phyloP scores from a whole-genome alignment of 2,113 vertebrate genomes.

The Lepus americanus region DNA sequence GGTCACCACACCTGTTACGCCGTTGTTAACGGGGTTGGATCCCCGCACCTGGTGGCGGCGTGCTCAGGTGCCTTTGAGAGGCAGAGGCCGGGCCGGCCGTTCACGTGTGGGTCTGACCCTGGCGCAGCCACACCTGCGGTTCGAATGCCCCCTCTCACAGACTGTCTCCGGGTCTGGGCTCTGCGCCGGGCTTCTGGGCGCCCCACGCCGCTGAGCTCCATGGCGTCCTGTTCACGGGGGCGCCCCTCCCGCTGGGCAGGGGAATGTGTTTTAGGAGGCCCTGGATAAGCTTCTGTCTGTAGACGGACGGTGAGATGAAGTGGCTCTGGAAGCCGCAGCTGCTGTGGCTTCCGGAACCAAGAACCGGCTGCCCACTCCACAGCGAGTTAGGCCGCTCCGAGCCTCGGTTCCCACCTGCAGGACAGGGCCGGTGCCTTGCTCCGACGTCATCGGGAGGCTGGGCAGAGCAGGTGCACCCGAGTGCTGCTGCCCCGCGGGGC shows the following conservation, averaged over 20 bases:
- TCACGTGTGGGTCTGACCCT: too few relatives aligned
- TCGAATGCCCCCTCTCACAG: neutral
- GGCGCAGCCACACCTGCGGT: too few relatives aligned
- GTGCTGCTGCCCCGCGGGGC: rapidly evolving
- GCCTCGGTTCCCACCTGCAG: neutral
- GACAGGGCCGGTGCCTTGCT: neutral
- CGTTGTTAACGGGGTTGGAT: too few relatives aligned
- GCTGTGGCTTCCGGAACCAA: neutral
- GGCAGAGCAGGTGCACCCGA: rapidly evolving
- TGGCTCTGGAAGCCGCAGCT: neutral
- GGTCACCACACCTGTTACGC: too few relatives aligned
- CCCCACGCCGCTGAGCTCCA: rapidly evolving
- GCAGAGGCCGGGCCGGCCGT: too few relatives aligned
- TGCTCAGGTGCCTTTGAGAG: too few relatives aligned
- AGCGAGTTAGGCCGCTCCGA: neutral
- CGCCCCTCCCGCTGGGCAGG: neutral
- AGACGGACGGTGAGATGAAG: neutral
- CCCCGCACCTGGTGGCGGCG: too few relatives aligned
- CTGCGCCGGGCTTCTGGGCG: neutral
- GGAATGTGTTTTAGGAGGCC: neutral
- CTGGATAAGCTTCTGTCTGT: rapidly evolving
- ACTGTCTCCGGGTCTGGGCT: neutral
- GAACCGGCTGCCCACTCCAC: neutral
- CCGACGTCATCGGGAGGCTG: rapidly evolving
- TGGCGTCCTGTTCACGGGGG: neutral